These are phyloP conservation scores for Amblyopsis hoosieri DNA, from an alignment of 2,797 vertebrate genomes.

Conservation along the genomic window DNA sequence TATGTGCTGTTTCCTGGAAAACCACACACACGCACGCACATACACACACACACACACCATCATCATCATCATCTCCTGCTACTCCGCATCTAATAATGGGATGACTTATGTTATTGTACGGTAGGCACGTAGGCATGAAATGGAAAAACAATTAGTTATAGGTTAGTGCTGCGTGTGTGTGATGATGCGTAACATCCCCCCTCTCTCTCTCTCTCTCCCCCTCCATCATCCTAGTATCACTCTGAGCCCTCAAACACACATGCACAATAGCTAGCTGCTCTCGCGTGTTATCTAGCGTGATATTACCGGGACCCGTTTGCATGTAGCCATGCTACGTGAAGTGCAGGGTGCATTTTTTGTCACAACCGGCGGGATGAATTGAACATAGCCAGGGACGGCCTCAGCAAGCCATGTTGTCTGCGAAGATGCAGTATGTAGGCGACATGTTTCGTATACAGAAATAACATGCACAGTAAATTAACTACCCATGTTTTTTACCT, in stretches of 20 bases:
- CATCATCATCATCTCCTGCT: slow-evolving; percentile 11
- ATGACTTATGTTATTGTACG: slow-evolving; percentile 33
- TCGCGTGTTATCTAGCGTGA: slow-evolving; percentile 32
- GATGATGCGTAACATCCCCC: slow-evolving; percentile 23
- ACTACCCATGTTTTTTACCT: neutral
- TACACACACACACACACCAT: slow-evolving; percentile 14
- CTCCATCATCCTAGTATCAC: slow-evolving; percentile 16
- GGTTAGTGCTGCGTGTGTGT: slow-evolving; percentile 15
- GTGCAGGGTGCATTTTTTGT: slow-evolving; percentile 10
- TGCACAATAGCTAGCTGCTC: slow-evolving; percentile 13
- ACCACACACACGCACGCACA: slow-evolving; percentile 3
- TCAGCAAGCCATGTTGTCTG: neutral
- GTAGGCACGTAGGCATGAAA: slow-evolving; percentile 37
- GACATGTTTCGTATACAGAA: too few species aligned
- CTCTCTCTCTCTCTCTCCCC: neutral
- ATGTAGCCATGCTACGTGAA: neutral
- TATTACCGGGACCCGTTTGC: slow-evolving; percentile 39
- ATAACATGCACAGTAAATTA: neutral
- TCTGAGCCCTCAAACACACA: slow-evolving; percentile 32
- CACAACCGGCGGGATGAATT: slow-evolving; percentile 25
- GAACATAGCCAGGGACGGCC: neutral
- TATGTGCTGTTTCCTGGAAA: slow-evolving; percentile 39
- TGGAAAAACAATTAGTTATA: slow-evolving; percentile 45
- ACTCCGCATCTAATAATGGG: slow-evolving; percentile 25
- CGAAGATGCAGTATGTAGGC: too few species aligned